Conservation (phyloP, 35 echinoderm and acorn worm species). For the Eucidaris tribuloides region DNA sequence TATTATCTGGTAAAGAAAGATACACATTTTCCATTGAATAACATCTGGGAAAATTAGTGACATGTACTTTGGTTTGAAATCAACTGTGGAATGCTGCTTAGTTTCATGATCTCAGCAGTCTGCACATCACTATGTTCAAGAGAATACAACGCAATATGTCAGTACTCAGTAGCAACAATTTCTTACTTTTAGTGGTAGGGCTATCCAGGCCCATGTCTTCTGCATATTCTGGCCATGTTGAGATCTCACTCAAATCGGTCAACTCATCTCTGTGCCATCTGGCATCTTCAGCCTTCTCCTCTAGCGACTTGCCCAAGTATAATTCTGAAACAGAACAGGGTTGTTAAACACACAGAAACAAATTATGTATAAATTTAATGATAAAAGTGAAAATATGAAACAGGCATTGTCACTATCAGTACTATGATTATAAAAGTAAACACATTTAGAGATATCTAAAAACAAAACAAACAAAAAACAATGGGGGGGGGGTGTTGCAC, state of each 20-base stretch:
- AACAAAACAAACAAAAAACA: too few species aligned
- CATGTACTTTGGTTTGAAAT: background rate
- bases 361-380: too few species aligned
- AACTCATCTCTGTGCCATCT: slow-evolving; percentile 37
- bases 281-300: slow-evolving; percentile 64
- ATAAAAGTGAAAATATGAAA: too few species aligned
- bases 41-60: background rate
- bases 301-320: slow-evolving; percentile 52
- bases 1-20: background rate
- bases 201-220: slow-evolving; percentile 31
- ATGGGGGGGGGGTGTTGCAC: too few species aligned
- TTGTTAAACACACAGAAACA: too few species aligned
- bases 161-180: too few species aligned
- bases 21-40: background rate
- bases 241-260: slow-evolving; percentile 32
- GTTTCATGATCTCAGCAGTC: background rate
- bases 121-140: too few species aligned
- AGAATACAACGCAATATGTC: too few species aligned
- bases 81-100: background rate
- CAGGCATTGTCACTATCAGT: too few species aligned
- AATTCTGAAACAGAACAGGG: slow-evolving; percentile 4
- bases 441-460: too few species aligned
- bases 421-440: too few species aligned
- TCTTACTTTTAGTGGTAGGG: slow-evolving; percentile 51
- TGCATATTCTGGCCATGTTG: slow-evolving; percentile 73